Conservation (phyloP, 2,888 invertebrate genomes). For the Ectemnius lituratus region DNA sequence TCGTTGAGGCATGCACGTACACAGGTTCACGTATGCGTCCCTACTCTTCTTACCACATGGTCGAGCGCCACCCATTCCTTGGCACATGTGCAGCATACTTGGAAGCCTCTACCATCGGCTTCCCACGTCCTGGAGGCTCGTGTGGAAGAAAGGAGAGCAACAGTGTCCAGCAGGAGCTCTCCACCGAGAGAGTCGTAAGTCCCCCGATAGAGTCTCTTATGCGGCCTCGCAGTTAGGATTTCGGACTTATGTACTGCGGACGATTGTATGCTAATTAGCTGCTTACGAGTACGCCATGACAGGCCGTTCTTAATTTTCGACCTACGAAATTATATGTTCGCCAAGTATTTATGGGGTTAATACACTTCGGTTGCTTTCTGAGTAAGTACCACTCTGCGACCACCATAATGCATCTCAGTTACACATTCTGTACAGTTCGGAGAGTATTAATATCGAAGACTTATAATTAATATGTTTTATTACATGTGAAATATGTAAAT, state of each 20-base stretch:
- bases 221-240: not conserved
- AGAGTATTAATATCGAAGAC: no score
- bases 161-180: constrained; percentile 22
- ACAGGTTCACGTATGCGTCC: constrained; percentile 10
- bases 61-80: constrained; percentile 65
- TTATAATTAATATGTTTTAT: no score
- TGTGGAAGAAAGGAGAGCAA: constrained; percentile 58
- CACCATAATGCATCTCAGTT: no score
- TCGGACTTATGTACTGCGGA: not conserved
- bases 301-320: not conserved
- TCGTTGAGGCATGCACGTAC: no score
- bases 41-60: constrained; percentile 59
- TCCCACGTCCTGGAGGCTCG: constrained; percentile 72
- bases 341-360: not conserved
- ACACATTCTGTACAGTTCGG: no score
- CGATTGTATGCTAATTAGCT: constrained; percentile 6
- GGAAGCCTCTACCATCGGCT: constrained; percentile 59
- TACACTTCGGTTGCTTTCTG: not conserved
- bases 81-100: constrained; percentile 65
- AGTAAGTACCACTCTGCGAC: no score
- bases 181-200: constrained; percentile 27
- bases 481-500: no score
- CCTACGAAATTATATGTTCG: not conserved
- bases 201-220: constrained; percentile 25
- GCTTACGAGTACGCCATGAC: not conserved